phyloP scores from a whole-genome alignment of 37 sponge, comb jelly and placozoan species.

The Chondrosia reniformis region DNA sequence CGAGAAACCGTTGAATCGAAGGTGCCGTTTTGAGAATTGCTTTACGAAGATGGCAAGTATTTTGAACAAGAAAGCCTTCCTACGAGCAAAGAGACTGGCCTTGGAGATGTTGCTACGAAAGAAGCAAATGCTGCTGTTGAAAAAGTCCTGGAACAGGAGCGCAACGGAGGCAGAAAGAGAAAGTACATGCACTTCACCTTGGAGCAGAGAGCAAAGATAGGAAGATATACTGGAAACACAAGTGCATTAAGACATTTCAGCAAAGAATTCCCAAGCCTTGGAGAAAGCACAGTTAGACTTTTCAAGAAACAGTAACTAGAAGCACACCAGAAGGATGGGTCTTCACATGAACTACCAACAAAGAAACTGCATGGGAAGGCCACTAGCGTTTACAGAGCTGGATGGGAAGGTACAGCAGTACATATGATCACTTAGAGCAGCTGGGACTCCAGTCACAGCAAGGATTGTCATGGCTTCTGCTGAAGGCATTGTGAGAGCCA shows the following conservation, averaged over 20 bases:
- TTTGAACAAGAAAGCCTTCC: neutral
- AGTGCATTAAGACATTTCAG: neutral
- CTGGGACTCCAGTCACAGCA: conserved; percentile 25
- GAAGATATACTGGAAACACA: neutral
- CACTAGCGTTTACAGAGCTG: neutral
- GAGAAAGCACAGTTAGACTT: neutral
- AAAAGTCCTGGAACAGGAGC: neutral
- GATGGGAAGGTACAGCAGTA: conserved; percentile 21
- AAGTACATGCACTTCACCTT: neutral
- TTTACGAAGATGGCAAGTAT: too few species aligned
- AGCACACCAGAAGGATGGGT: neutral
- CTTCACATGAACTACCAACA: neutral
- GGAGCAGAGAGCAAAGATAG: neutral
- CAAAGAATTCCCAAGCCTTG: conserved; percentile 1
- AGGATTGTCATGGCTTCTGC: conserved; percentile 24
- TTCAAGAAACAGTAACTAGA: conserved; percentile 15
- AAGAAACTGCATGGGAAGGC: neutral
- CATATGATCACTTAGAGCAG: conserved; percentile 14
- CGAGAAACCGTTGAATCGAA: too few species aligned
- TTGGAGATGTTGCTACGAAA: neutral
- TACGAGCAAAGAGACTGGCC: neutral
- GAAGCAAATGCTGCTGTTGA: neutral
- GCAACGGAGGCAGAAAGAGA: neutral
- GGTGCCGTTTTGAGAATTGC: too few species aligned
- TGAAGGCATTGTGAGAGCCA: conserved; percentile 28